Percentiles rank a stretch among this genome's conserved stretches.
These are phyloP conservation scores for Schizothorax lantsangensis DNA, from an alignment of 2,797 vertebrate genomes.

Conservation along the genomic window DNA sequence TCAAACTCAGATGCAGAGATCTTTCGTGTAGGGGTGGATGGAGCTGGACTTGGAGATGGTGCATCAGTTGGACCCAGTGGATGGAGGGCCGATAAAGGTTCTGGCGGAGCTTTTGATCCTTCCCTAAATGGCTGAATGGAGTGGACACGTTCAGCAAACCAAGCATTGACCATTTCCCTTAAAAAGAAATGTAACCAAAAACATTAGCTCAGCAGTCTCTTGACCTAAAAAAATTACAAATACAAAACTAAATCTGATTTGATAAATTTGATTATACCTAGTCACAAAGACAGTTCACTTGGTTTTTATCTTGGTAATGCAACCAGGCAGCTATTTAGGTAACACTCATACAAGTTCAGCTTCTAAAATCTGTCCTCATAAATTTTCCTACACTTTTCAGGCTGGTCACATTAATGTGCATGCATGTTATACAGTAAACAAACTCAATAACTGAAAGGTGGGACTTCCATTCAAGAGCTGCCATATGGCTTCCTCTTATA, in stretches of 20 bases:
- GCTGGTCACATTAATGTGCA: neutral
- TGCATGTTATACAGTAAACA: neutral
- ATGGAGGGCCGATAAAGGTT: conserved; percentile 63
- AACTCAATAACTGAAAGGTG: neutral
- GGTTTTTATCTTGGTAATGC: neutral
- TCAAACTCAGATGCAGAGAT: conserved; percentile 98
- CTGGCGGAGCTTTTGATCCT: conserved; percentile 69
- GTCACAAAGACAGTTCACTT: neutral
- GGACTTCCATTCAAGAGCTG: too few species aligned
- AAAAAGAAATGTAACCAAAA: conserved; percentile 49
- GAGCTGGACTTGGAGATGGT: conserved; percentile 73
- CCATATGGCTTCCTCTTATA: neutral
- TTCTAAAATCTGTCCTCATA: neutral
- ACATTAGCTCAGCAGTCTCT: neutral
- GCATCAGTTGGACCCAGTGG: conserved; percentile 59
- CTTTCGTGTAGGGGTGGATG: conserved; percentile 87
- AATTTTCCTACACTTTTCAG: neutral
- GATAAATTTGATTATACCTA: neutral
- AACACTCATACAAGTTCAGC: neutral
- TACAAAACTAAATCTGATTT: neutral
- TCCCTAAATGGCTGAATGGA: conserved; percentile 87
- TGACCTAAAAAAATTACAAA: neutral
- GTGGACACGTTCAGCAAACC: conserved; percentile 96
- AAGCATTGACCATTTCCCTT: conserved; percentile 99
- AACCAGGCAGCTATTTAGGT: neutral